These are phyloP conservation scores for Apodemus agrarius DNA, from an alignment of 2,797 vertebrate species.

Conservation along the genomic window DNA sequence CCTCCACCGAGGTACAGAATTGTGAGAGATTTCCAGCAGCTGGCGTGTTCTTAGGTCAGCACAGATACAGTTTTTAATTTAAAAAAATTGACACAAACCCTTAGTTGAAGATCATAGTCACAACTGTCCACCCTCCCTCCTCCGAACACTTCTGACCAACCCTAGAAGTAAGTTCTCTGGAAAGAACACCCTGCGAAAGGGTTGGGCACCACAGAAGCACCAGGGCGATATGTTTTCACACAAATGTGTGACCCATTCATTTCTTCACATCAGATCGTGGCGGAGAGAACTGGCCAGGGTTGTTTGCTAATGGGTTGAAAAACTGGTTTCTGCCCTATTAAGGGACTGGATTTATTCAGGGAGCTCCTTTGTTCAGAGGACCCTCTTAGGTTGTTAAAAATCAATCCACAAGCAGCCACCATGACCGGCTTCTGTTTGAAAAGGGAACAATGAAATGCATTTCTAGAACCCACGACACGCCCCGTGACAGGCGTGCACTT, in stretches of 20 bases:
- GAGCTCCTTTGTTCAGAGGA: neutral
- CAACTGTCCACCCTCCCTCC: neutral
- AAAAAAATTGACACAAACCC: neutral
- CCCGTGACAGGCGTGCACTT: fast-evolving
- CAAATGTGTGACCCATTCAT: neutral
- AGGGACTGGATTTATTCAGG: neutral
- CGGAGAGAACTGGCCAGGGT: neutral
- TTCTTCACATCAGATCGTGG: neutral
- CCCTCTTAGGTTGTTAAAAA: neutral
- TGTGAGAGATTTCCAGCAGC: neutral
- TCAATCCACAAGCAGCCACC: neutral
- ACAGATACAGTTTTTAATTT: neutral
- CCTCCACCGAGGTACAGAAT: too few relatives aligned
- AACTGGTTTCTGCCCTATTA: neutral
- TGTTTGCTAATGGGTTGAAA: neutral
- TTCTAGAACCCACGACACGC: neutral
- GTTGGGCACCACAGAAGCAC: too few relatives aligned
- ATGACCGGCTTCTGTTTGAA: neutral
- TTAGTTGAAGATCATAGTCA: neutral
- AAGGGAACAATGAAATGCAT: fast-evolving
- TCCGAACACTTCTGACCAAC: neutral
- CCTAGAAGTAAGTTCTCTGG: neutral
- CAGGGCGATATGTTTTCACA: neutral
- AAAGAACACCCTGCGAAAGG: neutral
- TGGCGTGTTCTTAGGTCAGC: neutral